A percentile compares a stretch with the other conserved stretches of the same genome.
Conservation (phyloP, 2,888 invertebrate genomes). For the Heterodera filipjevi region DNA sequence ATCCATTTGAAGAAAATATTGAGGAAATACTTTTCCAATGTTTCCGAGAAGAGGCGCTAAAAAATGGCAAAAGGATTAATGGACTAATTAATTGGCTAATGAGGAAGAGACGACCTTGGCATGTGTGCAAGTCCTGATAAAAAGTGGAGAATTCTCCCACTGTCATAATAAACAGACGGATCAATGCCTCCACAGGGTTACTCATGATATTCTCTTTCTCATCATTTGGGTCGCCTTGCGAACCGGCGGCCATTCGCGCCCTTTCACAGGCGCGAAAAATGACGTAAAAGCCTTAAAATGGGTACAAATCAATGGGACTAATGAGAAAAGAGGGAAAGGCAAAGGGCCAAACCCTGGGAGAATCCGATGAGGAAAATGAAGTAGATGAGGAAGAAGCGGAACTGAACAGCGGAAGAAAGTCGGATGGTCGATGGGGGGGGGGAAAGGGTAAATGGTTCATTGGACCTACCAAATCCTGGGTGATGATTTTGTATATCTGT, state of each 20-base stretch:
- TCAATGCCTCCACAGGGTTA: conserved; percentile 85
- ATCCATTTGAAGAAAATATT: conserved; percentile 6
- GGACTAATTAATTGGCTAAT: conserved; percentile 15
- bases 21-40: conserved; percentile 19
- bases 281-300: conserved; percentile 74
- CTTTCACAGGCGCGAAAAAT: conserved; percentile 78
- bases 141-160: conserved; percentile 94
- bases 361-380: conserved; percentile 95
- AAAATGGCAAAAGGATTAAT: conserved; percentile 15
- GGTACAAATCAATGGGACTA: not conserved
- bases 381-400: conserved; percentile 93
- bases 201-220: conserved; percentile 56
- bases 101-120: conserved; percentile 29
- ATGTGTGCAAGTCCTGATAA: conserved; percentile 71
- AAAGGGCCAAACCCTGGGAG: conserved; percentile 74
- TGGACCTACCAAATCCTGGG: conserved; percentile 77
- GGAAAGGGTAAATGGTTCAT: not conserved
- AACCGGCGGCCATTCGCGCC: not conserved
- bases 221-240: conserved; percentile 9
- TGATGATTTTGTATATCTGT: conserved; percentile 91
- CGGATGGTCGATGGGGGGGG: not conserved
- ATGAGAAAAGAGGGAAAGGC: not conserved
- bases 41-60: conserved; percentile 9
- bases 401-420: conserved; percentile 44
- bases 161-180: conserved; percentile 98